Base-by-base conservation (phyloP, 2,888 invertebrate genomes). In the Ophion ventricosus region DNA sequence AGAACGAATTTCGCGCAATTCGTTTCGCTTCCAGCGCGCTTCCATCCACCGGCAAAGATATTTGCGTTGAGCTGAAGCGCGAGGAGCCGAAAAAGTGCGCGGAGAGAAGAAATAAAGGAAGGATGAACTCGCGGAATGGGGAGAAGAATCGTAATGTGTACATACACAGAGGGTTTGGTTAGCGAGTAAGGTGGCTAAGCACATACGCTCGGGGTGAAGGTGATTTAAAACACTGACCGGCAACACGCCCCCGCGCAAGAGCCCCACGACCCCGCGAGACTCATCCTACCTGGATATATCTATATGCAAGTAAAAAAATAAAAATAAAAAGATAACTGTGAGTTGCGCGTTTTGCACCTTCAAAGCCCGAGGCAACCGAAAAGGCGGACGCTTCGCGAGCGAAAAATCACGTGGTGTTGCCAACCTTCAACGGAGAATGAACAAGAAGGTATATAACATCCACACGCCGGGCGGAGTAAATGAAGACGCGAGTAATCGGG, bases 211-310 rank as follows among this genome's bases (percentile, higher is more conserved):
- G 83, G 84, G 82, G 86, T 86, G 83, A 86, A 91, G 92, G 91
- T 92, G 92, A 92, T 92, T 92, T 92, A 92, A 92, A 92, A 91
- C 91, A 90, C 89, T 88, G 91, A 90, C 87, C 86, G 87, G 79
- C 88, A 88, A 88, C 88, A 91, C 92, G 87, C 87, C 87, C 76
- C 84, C 87, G 77, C 83, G 75, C 40, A 64, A 77, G 73, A 84
- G 80, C 83, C 56, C 64, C 84, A 70, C 82, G 82, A 83, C 75
- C 78, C 79, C 75, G 43, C 77, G 66, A 74, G 64, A 69, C 74
- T 74, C 63, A 40, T 80, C 78, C 26, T 80, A 43, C 82, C 70
- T 83, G 59, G 67, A 63, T 83, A 78, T 80, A 72, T 59, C 63
- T 70, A 40, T 56, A 40, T 40, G n/a, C 49, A 56, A 25, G 59